A percentile compares a stretch with the other conserved stretches of the same genome.
These are phyloP conservation scores for Spodoptera picta DNA, from an alignment of 2,888 invertebrate genomes.

Conservation along the genomic window DNA sequence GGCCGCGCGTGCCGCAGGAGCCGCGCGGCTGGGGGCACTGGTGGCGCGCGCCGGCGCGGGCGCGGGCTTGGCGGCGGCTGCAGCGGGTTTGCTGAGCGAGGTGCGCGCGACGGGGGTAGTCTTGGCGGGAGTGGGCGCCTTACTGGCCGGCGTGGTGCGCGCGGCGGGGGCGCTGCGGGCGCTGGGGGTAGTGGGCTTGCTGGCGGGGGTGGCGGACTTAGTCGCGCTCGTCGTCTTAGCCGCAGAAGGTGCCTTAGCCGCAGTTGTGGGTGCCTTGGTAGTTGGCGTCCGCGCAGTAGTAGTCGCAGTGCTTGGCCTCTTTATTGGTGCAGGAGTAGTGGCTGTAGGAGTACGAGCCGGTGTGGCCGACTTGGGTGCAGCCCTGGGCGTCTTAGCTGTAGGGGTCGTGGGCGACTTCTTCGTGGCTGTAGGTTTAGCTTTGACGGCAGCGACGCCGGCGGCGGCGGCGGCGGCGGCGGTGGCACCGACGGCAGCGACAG, in stretches of 20 bases:
- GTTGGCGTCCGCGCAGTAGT: conserved; percentile 57
- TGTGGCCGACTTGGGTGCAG: conserved; percentile 63
- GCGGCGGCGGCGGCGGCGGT: conserved; percentile 63
- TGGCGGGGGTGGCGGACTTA: conserved; percentile 46
- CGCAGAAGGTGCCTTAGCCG: conserved; percentile 51
- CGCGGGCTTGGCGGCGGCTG: conserved; percentile 41
- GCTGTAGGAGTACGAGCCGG: conserved; percentile 63
- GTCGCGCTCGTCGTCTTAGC: conserved; percentile 47
- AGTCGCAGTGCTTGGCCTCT: conserved; percentile 53
- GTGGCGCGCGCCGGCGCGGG: conserved; percentile 37
- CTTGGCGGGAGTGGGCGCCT: conserved; percentile 50
- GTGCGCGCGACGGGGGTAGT: conserved; percentile 36
- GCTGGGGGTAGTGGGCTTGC: conserved; percentile 38
- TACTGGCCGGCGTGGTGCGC: conserved; percentile 59
- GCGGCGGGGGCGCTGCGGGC: conserved; percentile 30
- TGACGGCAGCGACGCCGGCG: conserved; percentile 54
- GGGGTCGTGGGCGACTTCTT: conserved; percentile 68
- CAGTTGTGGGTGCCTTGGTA: conserved; percentile 53
- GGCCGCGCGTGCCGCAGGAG: conserved; percentile 38
- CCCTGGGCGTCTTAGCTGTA: conserved; percentile 59
- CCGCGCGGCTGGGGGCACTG: conserved; percentile 27
- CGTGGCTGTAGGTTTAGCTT: conserved; percentile 55
- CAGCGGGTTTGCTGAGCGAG: conserved; percentile 39
- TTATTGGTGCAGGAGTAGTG: conserved; percentile 57
- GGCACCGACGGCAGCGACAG: conserved; percentile 59